phyloP scores from a whole-genome alignment of 1,140 invertebrate genomes.

The Cepaea nemoralis region DNA sequence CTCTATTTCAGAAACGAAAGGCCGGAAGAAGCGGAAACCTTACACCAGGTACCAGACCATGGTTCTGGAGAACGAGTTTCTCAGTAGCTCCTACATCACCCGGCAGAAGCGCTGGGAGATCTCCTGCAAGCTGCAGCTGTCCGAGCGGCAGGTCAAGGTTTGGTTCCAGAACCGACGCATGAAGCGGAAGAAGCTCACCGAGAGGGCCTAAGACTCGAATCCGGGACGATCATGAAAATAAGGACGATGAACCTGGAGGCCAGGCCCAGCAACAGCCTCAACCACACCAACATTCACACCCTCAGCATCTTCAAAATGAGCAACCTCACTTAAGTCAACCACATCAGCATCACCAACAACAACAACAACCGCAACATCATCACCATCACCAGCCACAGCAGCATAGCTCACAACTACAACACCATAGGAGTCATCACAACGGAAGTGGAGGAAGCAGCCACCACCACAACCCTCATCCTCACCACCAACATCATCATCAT shows the following conservation, averaged over 20 bases:
- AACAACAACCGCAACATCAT: slow-evolving; percentile 32
- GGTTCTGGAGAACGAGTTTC: slow-evolving; percentile 79
- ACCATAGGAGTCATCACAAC: slow-evolving; percentile 17
- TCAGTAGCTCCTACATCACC: slow-evolving; percentile 79
- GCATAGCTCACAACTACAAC: slow-evolving; percentile 9
- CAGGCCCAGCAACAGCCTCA: slow-evolving; percentile 6
- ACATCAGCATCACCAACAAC: slow-evolving; percentile 30
- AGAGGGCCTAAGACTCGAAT: slow-evolving; percentile 47
- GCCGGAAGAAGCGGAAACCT: slow-evolving; percentile 81
- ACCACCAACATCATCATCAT: slow-evolving; percentile 22
- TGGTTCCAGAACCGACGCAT: slow-evolving; percentile 93
- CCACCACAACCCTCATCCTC: slow-evolving; percentile 35
- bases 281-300: slow-evolving; percentile 27
- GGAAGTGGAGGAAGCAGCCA: background rate
- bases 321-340: slow-evolving; percentile 10
- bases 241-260: slow-evolving; percentile 35
- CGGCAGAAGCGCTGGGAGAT: slow-evolving; percentile 87
- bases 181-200: slow-evolving; percentile 92
- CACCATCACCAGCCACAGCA: too few species aligned
- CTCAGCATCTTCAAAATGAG: slow-evolving; percentile 11
- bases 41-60: slow-evolving; percentile 90
- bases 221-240: slow-evolving; percentile 53
- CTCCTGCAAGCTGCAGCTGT: slow-evolving; percentile 88
- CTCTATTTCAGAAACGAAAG: slow-evolving; percentile 66
- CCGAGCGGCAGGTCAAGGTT: slow-evolving; percentile 86